Conservation (phyloP, 2,888 invertebrate species). For the Bedellia somnulentella region DNA sequence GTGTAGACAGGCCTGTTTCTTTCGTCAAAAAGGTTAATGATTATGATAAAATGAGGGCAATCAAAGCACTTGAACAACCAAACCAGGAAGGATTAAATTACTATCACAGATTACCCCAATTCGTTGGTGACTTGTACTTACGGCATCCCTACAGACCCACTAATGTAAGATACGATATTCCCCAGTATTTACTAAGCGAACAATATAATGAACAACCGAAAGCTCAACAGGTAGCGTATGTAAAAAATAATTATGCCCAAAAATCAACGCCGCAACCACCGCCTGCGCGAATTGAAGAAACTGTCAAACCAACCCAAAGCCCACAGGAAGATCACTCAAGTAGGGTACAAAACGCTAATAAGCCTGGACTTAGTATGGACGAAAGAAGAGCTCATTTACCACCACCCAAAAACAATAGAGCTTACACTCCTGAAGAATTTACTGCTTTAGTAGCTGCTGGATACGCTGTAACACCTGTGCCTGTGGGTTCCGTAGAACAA, state of each 20-base stretch:
- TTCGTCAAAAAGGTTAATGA: slow-evolving; percentile 44
- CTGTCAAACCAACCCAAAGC: slow-evolving; percentile 17
- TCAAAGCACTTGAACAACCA: slow-evolving; percentile 33
- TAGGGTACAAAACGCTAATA: slow-evolving; percentile 13
- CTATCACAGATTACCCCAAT: slow-evolving; percentile 21
- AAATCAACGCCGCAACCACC: slow-evolving; percentile 15
- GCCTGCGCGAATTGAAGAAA: background rate
- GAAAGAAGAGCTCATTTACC: slow-evolving; percentile 43
- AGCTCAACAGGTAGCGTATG: slow-evolving; percentile 41
- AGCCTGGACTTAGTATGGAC: slow-evolving; percentile 31
- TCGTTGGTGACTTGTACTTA: slow-evolving; percentile 36
- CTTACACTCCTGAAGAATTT: slow-evolving; percentile 54
- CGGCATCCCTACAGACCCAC: slow-evolving; percentile 27
- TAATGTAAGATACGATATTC: slow-evolving; percentile 23
- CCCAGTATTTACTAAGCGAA: slow-evolving; percentile 20
- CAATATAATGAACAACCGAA: slow-evolving; percentile 28
- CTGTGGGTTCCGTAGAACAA: slow-evolving; percentile 29
- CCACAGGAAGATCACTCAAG: slow-evolving; percentile 18
- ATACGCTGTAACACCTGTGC: slow-evolving; percentile 51
- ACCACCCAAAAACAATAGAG: slow-evolving; percentile 51
- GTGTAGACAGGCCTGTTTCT: slow-evolving; percentile 36
- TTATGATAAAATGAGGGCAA: slow-evolving; percentile 33
- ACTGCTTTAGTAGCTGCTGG: slow-evolving; percentile 50
- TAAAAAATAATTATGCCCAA: slow-evolving; percentile 36
- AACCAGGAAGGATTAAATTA: slow-evolving; percentile 22